Percentiles rank a stretch among this genome's conserved stretches.
Evolutionary conservation across 2,113 vertebrate genomes (phyloP).

Genomic region (Jacana jacana): DNA sequence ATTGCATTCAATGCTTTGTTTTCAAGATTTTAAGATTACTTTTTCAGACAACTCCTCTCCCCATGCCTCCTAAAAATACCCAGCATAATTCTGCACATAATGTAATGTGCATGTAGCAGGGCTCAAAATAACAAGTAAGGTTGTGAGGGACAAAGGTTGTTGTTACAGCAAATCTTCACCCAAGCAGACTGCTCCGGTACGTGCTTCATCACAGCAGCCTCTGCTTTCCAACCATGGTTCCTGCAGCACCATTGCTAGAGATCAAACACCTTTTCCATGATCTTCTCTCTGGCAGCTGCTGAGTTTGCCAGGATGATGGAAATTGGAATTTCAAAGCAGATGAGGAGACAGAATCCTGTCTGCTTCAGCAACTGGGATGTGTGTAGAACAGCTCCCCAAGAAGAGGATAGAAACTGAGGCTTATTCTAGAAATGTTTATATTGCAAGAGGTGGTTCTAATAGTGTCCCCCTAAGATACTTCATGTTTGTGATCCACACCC

Average conservation of each 20-base stretch:
- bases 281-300: background rate
- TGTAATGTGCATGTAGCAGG: background rate
- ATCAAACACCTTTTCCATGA: background rate
- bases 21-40: background rate
- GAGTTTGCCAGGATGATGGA: background rate
- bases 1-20: background rate
- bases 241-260: accelerated
- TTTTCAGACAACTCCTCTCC: background rate
- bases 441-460: background rate
- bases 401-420: background rate
- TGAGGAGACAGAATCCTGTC: background rate
- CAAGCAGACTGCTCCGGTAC: background rate
- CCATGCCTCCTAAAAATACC: background rate
- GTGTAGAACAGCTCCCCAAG: background rate
- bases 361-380: background rate
- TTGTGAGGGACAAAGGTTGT: background rate
- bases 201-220: background rate
- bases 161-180: background rate
- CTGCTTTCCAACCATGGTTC: background rate
- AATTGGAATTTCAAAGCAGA: background rate
- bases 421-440: background rate
- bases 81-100: background rate
- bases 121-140: background rate
- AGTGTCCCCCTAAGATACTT: background rate
- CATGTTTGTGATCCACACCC: background rate